These are phyloP conservation scores for Forpus xanthops DNA, from an alignment of 2,797 vertebrate species.

Conservation along the genomic window DNA sequence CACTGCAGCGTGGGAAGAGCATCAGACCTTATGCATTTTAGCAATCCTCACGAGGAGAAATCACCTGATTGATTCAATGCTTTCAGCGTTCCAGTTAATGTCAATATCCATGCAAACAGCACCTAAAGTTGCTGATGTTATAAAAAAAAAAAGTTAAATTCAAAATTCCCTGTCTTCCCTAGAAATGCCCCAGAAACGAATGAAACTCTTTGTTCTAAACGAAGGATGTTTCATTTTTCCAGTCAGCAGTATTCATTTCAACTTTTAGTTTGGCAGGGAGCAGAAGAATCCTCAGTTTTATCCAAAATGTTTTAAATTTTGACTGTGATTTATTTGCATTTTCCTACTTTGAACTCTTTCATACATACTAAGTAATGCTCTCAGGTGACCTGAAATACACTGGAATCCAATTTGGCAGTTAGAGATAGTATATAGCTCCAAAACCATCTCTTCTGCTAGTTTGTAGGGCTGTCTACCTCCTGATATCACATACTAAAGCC, in stretches of 20 bases:
- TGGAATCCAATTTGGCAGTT: neutral
- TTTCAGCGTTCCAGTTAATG: neutral
- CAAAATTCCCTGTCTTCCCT: neutral
- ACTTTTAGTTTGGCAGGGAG: neutral
- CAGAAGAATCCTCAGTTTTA: neutral
- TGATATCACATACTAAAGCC: neutral
- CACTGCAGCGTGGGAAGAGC: neutral
- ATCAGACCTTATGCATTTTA: neutral
- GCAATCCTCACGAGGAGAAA: neutral
- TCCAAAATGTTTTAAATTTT: neutral
- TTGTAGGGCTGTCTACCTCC: neutral
- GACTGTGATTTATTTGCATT: neutral
- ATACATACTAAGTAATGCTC: neutral
- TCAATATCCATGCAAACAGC: neutral
- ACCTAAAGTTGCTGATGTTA: neutral
- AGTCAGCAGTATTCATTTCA: neutral
- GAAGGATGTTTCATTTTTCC: neutral
- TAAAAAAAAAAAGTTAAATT: neutral
- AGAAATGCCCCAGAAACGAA: neutral
- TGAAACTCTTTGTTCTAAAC: neutral
- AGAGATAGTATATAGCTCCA: neutral
- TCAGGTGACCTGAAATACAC: neutral
- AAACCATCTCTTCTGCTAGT: neutral
- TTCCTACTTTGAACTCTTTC: neutral
- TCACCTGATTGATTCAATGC: neutral